Evolutionary conservation across 2,113 vertebrate genomes (phyloP).

Genomic region (Sebastes fasciatus): DNA sequence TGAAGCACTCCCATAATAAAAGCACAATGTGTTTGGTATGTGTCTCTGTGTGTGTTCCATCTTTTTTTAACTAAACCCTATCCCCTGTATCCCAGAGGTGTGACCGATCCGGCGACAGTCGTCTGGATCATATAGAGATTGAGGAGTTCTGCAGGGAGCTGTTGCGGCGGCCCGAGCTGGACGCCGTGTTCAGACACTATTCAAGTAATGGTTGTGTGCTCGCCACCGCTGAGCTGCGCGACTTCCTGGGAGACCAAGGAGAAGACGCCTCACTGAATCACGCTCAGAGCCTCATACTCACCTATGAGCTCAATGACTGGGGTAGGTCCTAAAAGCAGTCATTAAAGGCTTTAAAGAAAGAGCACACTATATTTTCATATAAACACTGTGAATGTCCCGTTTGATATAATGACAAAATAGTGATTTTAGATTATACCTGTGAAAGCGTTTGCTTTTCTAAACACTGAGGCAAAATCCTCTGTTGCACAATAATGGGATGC

Average conservation of each 20-base stretch:
- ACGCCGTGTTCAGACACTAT: slow-evolving; percentile 89
- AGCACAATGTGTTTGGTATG: neutral
- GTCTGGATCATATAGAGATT: slow-evolving; percentile 91
- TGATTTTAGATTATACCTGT: slow-evolving; percentile 11
- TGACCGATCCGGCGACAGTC: slow-evolving; percentile 87
- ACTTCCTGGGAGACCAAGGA: slow-evolving; percentile 93
- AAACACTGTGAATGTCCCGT: neutral
- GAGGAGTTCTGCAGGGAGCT: slow-evolving; percentile 94
- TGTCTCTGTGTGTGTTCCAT: neutral
- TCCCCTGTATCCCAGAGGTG: slow-evolving; percentile 85
- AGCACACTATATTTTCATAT: slow-evolving; percentile 9
- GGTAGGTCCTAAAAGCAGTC: slow-evolving; percentile 79
- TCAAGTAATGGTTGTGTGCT: slow-evolving; percentile 90
- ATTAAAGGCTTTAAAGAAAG: slow-evolving; percentile 31
- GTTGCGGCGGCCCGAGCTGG: slow-evolving; percentile 92
- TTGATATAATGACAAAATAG: slow-evolving; percentile 6
- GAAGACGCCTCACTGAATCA: slow-evolving; percentile 87
- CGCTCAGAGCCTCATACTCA: slow-evolving; percentile 85
- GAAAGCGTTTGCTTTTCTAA: neutral
- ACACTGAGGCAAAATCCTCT: neutral
- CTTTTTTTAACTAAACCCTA: slow-evolving; percentile 2
- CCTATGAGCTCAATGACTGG: slow-evolving; percentile 92
- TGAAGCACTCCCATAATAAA: slow-evolving; percentile 50
- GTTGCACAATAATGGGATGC: slow-evolving; percentile 10
- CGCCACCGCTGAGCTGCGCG: slow-evolving; percentile 88